Conservation (phyloP, 2,113 vertebrate species). For the Cariama cristata region DNA sequence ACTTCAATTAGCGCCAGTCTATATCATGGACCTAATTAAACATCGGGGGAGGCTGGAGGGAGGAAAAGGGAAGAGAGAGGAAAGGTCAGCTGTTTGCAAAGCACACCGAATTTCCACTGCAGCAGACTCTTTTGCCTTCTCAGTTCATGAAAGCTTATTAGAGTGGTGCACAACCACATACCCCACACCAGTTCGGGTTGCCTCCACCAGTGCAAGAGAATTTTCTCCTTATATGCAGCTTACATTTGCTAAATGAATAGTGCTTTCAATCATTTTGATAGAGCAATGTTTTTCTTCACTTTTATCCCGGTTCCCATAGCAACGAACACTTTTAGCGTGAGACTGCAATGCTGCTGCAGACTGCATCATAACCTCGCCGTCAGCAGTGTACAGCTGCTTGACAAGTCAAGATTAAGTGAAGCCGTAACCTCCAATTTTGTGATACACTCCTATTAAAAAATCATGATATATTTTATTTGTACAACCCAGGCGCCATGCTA, state of each 20-base stretch:
- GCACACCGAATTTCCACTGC: not conserved
- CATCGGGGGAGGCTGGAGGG: not conserved
- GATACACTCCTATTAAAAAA: not conserved
- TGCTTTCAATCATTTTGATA: not conserved
- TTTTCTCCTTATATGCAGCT: not conserved
- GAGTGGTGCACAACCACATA: not conserved
- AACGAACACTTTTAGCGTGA: not conserved
- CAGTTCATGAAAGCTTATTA: not conserved
- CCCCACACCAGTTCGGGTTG: accelerated
- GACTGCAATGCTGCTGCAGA: conserved; percentile 57
- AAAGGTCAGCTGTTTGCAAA: not conserved
- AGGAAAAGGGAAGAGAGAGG: not conserved
- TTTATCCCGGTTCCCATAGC: conserved; percentile 31
- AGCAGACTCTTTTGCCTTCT: not conserved
- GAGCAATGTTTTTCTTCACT: not conserved
- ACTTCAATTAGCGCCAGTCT: conserved; percentile 39
- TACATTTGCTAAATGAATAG: not conserved
- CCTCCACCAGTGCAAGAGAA: not conserved
- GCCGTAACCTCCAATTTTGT: not conserved
- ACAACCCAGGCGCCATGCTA: not conserved
- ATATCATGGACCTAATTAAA: conserved; percentile 47
- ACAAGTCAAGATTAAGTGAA: not conserved
- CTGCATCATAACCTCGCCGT: not conserved
- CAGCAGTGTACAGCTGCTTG: not conserved
- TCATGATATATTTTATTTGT: accelerated